Base-by-base conservation (phyloP, 2,113 vertebrate species). In the Rhea americana region DNA sequence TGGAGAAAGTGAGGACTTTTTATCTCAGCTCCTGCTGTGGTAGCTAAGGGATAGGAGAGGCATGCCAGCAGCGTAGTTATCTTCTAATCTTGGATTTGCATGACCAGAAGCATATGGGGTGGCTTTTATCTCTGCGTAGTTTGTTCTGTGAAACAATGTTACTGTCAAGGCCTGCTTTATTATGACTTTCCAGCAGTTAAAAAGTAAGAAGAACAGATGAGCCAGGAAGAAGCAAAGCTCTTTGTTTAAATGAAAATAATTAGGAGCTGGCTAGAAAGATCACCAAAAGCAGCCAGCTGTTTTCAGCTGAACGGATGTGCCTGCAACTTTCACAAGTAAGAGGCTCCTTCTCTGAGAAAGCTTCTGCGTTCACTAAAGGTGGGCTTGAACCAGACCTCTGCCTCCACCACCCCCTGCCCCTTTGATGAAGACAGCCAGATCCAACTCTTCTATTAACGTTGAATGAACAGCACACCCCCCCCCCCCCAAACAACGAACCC, bases 231-330 rank as follows among this genome's bases (percentile, higher is more conserved):
- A 80, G 67, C 26, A 32, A 89, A 89, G 9, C 5, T 73, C 30
- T 85, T 85, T 63, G 67, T 77, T 90, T 74, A 89, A 92, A 75
- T 50, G 32, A 85, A 92, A 86, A 88, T 87, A 78, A 81, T 90
- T 83, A 82, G 19, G 39, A 86, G 30, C 48, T 70, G 88, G n/a
- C 66, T 86, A 89, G 45, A 19, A 73, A 82, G 45, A 90, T 58
- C 25, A 86, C 26, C 13, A 41, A 93, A 71, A 86, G 30, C 73
- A 90, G 63, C 25, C 90, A 93, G 61, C 28, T 79, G 80, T 30
- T 94, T 90, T 45, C 41, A 71, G 58, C 5, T 59, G 51, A 74
- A 73, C 0, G 1, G 15, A 73, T 86, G 68, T 63, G 48, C 75
- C 58, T 62, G 19, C 37, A 79, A 87, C 26, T 94, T 94, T 79